Evolutionary conservation across 2,113 vertebrate genomes (phyloP).

Genomic region (Tyto alba): DNA sequence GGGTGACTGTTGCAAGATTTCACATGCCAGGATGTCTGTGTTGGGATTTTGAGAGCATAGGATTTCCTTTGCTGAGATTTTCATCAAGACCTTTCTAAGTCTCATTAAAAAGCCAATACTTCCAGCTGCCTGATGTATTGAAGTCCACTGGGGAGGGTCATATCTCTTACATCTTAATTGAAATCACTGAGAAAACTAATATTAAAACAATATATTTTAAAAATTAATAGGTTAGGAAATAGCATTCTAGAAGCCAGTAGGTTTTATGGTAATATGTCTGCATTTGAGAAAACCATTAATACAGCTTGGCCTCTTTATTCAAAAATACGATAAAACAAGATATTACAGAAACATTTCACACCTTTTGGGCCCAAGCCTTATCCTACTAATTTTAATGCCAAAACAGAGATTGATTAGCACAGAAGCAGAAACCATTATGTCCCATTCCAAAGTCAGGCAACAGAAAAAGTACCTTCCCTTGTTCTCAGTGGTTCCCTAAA

Average conservation of each 20-base stretch:
- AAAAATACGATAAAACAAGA: neutral
- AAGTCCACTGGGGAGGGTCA: neutral
- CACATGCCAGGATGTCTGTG: neutral
- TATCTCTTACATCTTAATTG: neutral
- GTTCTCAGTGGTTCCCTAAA: neutral
- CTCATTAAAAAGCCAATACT: neutral
- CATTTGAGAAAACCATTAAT: slow-evolving; percentile 9
- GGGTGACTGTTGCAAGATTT: neutral
- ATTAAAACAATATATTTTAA: neutral
- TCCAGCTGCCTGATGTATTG: neutral
- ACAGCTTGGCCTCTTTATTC: neutral
- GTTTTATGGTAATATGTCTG: neutral
- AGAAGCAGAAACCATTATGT: neutral
- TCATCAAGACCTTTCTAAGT: neutral
- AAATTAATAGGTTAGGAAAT: neutral
- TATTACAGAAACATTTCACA: neutral
- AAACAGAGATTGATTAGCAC: too few species aligned
- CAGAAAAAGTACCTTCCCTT: neutral
- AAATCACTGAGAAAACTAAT: neutral
- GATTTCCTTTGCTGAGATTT: slow-evolving; percentile 34
- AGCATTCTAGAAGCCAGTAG: neutral
- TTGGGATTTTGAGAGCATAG: neutral
- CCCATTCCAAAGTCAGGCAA: neutral
- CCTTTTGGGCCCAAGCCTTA: neutral
- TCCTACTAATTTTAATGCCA: neutral